phyloP scores from a whole-genome alignment of 2,888 invertebrate genomes.

The Acanthococcus lagerstroemiae region DNA sequence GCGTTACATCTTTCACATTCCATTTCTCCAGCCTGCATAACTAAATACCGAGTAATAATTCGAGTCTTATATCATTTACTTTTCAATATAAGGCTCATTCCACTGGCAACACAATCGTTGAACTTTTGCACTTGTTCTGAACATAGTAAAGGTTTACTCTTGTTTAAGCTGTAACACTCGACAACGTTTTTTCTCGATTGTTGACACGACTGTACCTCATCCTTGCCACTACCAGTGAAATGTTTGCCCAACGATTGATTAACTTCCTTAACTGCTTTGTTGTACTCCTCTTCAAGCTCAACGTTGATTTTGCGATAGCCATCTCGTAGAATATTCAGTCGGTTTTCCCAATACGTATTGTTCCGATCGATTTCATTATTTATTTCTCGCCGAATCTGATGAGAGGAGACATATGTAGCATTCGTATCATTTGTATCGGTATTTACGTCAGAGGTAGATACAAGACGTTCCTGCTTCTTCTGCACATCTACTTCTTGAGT shows the following conservation, averaged over 20 bases:
- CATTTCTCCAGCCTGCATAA: too few relatives aligned
- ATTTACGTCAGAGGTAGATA: background rate
- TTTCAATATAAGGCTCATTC: background rate
- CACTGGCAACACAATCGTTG: constrained; percentile 6
- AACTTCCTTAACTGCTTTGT: constrained; percentile 2
- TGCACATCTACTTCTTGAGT: background rate
- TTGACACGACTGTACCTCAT: background rate
- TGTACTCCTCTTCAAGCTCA: constrained; percentile 11
- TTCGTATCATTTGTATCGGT: too few relatives aligned
- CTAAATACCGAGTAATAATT: too few relatives aligned
- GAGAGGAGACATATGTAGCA: constrained; percentile 1
- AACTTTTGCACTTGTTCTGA: constrained; percentile 8
- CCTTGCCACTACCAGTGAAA: background rate
- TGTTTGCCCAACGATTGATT: constrained; percentile 14
- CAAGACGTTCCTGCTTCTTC: background rate
- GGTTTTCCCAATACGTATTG: constrained; percentile 13
- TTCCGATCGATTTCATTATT: constrained; percentile 7
- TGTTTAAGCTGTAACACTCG: constrained; percentile 1
- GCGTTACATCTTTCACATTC: too few relatives aligned
- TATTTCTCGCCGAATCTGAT: constrained; percentile 1
- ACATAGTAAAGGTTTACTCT: constrained; percentile 4
- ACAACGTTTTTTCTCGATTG: background rate
- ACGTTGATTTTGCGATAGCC: constrained; percentile 1
- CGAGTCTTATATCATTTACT: constrained; percentile 1
- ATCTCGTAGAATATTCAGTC: constrained; percentile 1